Evolutionary conservation across 2,888 invertebrate genomes (phyloP).

Genomic region (Polyommatus iphigenia): DNA sequence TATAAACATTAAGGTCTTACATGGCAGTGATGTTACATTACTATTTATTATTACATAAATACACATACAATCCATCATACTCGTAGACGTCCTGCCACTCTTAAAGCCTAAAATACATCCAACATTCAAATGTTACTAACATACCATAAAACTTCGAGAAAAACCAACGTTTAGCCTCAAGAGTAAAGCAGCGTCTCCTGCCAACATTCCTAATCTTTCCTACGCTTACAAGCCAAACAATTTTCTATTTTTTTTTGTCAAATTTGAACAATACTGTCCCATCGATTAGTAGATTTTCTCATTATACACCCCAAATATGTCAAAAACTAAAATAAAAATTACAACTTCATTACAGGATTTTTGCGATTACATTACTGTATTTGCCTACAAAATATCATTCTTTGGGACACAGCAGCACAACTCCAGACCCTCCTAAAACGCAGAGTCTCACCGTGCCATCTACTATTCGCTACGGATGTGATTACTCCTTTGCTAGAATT

Average conservation of each 20-base stretch:
- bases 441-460: constrained; percentile 72
- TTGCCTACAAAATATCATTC: constrained; percentile 69
- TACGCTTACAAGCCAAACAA: constrained; percentile 44
- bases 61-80: constrained; percentile 56
- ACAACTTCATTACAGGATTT: constrained; percentile 41
- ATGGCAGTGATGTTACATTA: constrained; percentile 78
- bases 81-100: constrained; percentile 42
- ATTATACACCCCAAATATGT: constrained; percentile 40
- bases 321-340: constrained; percentile 11
- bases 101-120: constrained; percentile 59
- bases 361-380: constrained; percentile 31
- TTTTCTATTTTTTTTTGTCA: constrained; percentile 53
- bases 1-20: constrained; percentile 80
- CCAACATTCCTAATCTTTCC: constrained; percentile 56
- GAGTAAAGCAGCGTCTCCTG: constrained; percentile 52
- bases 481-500: constrained; percentile 54
- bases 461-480: constrained; percentile 67
- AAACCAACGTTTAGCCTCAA: constrained; percentile 61
- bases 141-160: constrained; percentile 63
- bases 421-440: constrained; percentile 75
- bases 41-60: constrained; percentile 63
- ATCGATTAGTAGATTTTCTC: constrained; percentile 37
- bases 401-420: constrained; percentile 76
- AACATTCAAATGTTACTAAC: constrained; percentile 70
- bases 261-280: constrained; percentile 43